Evolutionary conservation across 2,113 vertebrate species (phyloP).

Genomic region (Trochalopteron elliotii): DNA sequence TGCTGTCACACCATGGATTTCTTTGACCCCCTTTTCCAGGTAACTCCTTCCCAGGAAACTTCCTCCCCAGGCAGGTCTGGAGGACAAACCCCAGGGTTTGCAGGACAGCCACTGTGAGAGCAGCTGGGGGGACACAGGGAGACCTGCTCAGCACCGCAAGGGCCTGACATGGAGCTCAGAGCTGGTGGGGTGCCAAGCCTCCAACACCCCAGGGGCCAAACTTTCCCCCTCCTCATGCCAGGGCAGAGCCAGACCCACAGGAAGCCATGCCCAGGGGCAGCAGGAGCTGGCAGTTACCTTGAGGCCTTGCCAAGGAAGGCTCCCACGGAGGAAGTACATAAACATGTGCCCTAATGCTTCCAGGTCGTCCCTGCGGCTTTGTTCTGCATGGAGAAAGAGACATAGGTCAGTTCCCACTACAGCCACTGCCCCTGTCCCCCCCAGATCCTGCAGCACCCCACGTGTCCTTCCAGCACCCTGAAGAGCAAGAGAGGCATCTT

Average conservation of each 20-base stretch:
- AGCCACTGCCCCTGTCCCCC: neutral
- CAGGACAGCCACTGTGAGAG: neutral
- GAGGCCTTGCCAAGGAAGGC: slow-evolving; percentile 97
- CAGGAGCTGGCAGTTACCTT: slow-evolving; percentile 77
- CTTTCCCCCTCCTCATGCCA: neutral
- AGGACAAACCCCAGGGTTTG: neutral
- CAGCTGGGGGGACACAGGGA: neutral
- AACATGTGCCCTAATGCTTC: slow-evolving; percentile 98
- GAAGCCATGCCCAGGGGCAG: neutral
- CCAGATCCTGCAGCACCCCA: neutral
- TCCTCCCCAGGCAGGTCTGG: neutral
- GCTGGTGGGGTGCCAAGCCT: neutral
- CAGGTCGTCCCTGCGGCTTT: slow-evolving; percentile 96
- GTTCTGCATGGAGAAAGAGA: slow-evolving; percentile 75
- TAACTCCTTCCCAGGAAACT: neutral
- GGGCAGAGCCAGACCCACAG: neutral
- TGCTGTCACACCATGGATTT: accelerated
- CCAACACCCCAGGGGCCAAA: neutral
- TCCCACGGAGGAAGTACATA: slow-evolving; percentile 97
- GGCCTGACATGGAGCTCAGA: neutral
- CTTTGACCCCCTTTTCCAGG: neutral
- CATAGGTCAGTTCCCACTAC: accelerated
- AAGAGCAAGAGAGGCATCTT: neutral
- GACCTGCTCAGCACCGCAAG: neutral
- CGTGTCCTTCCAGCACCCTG: neutral